Percentiles rank a stretch among this genome's conserved stretches.
phyloP scores from a whole-genome alignment of 2,888 invertebrate species.

The Pecten maximus region DNA sequence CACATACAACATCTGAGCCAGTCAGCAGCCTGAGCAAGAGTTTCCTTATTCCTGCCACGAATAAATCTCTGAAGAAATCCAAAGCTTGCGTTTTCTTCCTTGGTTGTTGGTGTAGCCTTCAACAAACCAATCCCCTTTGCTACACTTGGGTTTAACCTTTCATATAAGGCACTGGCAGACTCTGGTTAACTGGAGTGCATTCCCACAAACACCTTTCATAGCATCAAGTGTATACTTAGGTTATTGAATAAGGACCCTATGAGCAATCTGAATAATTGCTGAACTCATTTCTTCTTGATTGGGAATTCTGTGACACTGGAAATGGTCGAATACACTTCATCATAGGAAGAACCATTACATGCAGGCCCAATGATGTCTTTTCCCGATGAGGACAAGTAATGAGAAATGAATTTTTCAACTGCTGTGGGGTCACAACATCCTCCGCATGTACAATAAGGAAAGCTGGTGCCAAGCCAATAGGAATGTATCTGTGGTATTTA shows the following conservation, averaged over 20 bases:
- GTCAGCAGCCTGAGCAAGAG: constrained; percentile 39
- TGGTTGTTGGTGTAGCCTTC: constrained; percentile 11
- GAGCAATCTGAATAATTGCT: constrained; percentile 43
- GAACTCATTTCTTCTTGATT: neutral
- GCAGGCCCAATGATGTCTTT: constrained; percentile 43
- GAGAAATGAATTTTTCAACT: constrained; percentile 44
- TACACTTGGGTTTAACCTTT: neutral
- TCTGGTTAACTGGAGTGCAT: neutral
- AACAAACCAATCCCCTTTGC: constrained; percentile 36
- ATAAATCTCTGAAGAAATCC: constrained; percentile 45
- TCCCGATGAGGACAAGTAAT: constrained; percentile 45
- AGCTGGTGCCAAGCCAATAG: constrained; percentile 43
- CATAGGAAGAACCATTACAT: neutral
- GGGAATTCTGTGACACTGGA: constrained; percentile 41
- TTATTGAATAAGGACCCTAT: constrained; percentile 45
- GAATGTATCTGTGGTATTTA: constrained; percentile 47
- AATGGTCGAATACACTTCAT: constrained; percentile 39
- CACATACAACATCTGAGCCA: constrained; percentile 49
- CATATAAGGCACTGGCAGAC: neutral
- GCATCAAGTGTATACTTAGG: constrained; percentile 49
- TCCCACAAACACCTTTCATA: constrained; percentile 26
- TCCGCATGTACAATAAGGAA: constrained; percentile 47
- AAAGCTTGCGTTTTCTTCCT: constrained; percentile 41
- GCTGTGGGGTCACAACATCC: constrained; percentile 46
- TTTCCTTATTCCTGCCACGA: constrained; percentile 40